Conservation (phyloP, 2,113 vertebrate genomes). For the Saguinus imperator region DNA sequence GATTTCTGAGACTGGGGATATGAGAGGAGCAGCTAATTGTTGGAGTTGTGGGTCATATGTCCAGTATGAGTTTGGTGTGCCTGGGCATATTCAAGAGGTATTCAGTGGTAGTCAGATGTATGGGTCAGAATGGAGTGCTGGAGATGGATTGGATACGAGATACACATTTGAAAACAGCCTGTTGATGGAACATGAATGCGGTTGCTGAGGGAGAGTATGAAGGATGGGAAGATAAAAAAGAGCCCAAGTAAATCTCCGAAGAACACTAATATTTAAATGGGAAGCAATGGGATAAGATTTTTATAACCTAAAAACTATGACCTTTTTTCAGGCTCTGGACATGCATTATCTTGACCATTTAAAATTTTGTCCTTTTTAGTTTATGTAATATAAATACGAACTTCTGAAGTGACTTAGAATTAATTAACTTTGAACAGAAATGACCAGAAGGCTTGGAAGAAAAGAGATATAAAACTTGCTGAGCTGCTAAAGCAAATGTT, state of each 20-base stretch:
- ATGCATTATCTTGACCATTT: background rate
- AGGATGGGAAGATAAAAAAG: background rate
- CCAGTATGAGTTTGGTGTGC: background rate
- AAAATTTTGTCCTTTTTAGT: background rate
- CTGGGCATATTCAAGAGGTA: background rate
- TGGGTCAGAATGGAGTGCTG: background rate
- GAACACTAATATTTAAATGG: background rate
- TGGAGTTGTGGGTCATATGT: background rate
- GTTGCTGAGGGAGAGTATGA: background rate
- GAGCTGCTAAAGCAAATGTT: slow-evolving; percentile 30
- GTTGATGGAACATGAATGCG: background rate
- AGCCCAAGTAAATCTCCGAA: background rate
- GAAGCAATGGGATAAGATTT: background rate
- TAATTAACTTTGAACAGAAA: slow-evolving; percentile 10
- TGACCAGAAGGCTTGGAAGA: background rate
- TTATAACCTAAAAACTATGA: background rate
- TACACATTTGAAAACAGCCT: background rate
- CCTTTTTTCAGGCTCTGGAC: background rate
- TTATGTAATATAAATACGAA: background rate
- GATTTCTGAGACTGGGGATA: background rate
- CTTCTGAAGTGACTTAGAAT: background rate
- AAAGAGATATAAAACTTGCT: background rate
- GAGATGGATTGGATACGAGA: background rate
- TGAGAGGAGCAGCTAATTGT: background rate
- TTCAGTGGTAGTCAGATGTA: background rate